Percentiles rank a stretch among this genome's conserved stretches.
Evolutionary conservation across 2,113 vertebrate genomes (phyloP).

Genomic region (Neodon shergylaensis): DNA sequence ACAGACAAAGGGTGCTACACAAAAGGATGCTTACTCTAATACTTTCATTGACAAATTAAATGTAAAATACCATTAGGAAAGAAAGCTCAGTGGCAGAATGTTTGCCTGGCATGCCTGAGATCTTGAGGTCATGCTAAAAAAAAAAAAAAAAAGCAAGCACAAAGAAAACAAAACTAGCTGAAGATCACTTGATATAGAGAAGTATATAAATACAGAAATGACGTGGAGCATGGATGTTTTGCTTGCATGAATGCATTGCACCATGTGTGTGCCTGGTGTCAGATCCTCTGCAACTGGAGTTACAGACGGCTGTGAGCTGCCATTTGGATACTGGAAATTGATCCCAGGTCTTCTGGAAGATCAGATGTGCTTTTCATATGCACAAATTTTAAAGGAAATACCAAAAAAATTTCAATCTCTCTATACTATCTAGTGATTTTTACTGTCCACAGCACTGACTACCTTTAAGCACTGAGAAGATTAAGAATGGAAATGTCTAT

Average conservation of each 20-base stretch:
- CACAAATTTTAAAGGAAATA: slow-evolving; percentile 12
- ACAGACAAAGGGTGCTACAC: not conserved
- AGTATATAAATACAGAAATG: not conserved
- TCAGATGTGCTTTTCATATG: not conserved
- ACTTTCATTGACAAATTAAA: slow-evolving; percentile 37
- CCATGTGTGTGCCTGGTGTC: not conserved
- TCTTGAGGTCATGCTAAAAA: not conserved
- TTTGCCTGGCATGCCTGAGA: not conserved
- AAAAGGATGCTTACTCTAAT: not conserved
- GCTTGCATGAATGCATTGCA: not conserved
- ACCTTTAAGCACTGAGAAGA: not conserved
- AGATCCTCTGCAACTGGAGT: not conserved
- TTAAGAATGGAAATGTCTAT: not conserved
- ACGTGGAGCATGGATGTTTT: not conserved
- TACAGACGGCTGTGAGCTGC: not conserved
- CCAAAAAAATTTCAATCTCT: not conserved
- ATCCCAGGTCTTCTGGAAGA: not conserved
- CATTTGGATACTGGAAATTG: not conserved
- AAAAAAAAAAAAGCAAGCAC: not conserved
- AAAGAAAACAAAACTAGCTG: not conserved
- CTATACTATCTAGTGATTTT: not conserved
- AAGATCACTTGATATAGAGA: not conserved
- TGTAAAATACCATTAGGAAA: not conserved
- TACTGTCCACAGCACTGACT: slow-evolving; percentile 2
- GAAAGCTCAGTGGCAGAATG: not conserved